Evolutionary conservation across 1,140 invertebrate species (phyloP).

Genomic region (Scaptodrosophila lebanonensis): DNA sequence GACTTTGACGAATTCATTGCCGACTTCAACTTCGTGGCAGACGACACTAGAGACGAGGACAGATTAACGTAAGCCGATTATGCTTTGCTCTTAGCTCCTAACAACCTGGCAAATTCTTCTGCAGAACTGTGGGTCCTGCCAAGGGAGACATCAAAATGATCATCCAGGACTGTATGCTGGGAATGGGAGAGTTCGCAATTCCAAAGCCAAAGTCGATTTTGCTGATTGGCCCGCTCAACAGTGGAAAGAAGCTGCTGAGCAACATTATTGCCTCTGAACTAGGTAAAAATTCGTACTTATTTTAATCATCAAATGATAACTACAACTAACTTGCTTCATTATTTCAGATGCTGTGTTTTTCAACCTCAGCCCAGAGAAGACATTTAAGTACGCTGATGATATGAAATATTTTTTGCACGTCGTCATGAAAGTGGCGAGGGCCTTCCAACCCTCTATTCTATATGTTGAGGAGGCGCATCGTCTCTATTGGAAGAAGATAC

Average conservation of each 20-base stretch:
- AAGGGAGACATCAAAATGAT: slow-evolving; percentile 81
- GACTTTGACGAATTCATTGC: slow-evolving; percentile 83
- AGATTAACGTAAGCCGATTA: slow-evolving; percentile 42
- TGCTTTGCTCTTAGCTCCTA: not conserved
- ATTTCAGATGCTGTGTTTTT: slow-evolving; percentile 84
- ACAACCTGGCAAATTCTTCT: not conserved
- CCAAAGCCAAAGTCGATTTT: slow-evolving; percentile 86
- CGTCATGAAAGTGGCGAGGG: slow-evolving; percentile 78
- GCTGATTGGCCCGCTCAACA: slow-evolving; percentile 85
- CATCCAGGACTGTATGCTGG: slow-evolving; percentile 66
- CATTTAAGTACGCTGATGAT: slow-evolving; percentile 86
- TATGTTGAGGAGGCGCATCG: slow-evolving; percentile 88
- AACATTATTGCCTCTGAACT: slow-evolving; percentile 88
- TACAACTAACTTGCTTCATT: not conserved
- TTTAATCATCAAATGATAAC: too few relatives aligned
- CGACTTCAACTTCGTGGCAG: slow-evolving; percentile 83
- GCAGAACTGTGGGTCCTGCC: slow-evolving; percentile 79
- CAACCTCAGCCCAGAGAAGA: slow-evolving; percentile 87
- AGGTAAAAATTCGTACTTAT: slow-evolving; percentile 66
- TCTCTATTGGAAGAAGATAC: slow-evolving; percentile 87
- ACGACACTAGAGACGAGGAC: slow-evolving; percentile 77
- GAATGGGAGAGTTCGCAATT: slow-evolving; percentile 81
- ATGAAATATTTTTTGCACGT: slow-evolving; percentile 76
- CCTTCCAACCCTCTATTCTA: slow-evolving; percentile 88
- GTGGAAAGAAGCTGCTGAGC: slow-evolving; percentile 88